Percentiles rank a stretch among this genome's conserved stretches.
Evolutionary conservation across 92 coral and sea anemone genomes (phyloP).

Genomic region (Muricea muricata): DNA sequence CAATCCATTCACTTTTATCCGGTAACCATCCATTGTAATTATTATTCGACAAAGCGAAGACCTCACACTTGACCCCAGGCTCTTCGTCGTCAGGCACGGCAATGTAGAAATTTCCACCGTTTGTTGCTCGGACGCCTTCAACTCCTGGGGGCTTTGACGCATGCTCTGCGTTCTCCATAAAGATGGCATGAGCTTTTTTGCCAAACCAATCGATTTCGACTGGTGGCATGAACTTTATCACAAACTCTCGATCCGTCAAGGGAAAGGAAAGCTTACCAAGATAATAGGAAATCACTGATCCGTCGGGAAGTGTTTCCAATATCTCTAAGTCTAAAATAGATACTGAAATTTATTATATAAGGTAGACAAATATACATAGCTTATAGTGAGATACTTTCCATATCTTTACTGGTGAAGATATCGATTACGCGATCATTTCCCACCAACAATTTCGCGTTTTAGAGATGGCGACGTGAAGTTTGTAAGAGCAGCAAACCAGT

Average conservation of each 20-base stretch:
- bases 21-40: not conserved
- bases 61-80: not conserved
- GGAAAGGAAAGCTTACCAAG: not conserved
- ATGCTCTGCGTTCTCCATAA: not conserved
- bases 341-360: too few relatives aligned
- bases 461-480: too few relatives aligned
- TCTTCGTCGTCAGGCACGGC: not conserved
- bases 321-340: not conserved
- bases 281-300: not conserved
- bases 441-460: too few relatives aligned
- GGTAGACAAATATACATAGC: too few relatives aligned
- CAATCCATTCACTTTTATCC: not conserved
- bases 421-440: too few relatives aligned
- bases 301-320: not conserved
- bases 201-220: not conserved
- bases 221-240: not conserved
- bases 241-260: not conserved
- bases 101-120: not conserved
- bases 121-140: not conserved
- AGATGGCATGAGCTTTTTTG: not conserved
- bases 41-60: not conserved
- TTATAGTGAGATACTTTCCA: too few relatives aligned
- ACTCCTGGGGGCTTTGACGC: not conserved
- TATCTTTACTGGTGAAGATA: too few relatives aligned
- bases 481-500: too few relatives aligned